Evolutionary conservation across 2,797 vertebrate genomes (phyloP).

Genomic region (Chaetophractus vellerosus): DNA sequence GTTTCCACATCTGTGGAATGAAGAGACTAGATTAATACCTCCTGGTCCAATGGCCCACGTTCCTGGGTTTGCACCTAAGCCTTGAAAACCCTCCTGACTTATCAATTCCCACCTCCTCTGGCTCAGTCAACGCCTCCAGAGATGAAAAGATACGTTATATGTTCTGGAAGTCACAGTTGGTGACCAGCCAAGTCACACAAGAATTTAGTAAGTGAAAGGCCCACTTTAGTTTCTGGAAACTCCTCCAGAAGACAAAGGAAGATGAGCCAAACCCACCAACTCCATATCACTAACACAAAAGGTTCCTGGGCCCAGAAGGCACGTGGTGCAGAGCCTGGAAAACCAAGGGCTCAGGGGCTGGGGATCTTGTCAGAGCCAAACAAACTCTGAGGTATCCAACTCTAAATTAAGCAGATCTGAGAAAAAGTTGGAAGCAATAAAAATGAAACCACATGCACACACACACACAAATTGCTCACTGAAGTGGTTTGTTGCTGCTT

Average conservation of each 20-base stretch:
- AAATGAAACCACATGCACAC: conserved; percentile 80
- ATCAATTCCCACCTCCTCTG: neutral
- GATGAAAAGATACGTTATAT: neutral
- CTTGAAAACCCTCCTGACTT: neutral
- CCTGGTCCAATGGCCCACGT: neutral
- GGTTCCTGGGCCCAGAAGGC: neutral
- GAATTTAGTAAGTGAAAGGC: conserved; percentile 16
- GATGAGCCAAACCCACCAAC: neutral
- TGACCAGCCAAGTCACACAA: neutral
- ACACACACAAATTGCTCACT: conserved; percentile 79
- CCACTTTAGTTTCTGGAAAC: neutral
- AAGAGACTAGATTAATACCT: neutral
- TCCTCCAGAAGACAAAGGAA: neutral
- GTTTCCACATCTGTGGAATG: neutral
- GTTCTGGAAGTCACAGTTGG: neutral
- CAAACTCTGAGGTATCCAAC: conserved; percentile 79
- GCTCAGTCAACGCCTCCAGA: neutral
- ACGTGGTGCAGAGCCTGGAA: neutral
- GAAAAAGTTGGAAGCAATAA: conserved; percentile 81
- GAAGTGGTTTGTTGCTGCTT: conserved; percentile 81
- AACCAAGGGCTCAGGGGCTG: neutral
- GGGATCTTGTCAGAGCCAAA: conserved; percentile 46
- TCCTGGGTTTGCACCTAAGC: neutral
- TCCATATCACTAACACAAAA: neutral
- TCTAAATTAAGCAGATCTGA: conserved; percentile 82